Evolutionary conservation across 1,140 invertebrate genomes (phyloP).

Genomic region (Popillia japonica): DNA sequence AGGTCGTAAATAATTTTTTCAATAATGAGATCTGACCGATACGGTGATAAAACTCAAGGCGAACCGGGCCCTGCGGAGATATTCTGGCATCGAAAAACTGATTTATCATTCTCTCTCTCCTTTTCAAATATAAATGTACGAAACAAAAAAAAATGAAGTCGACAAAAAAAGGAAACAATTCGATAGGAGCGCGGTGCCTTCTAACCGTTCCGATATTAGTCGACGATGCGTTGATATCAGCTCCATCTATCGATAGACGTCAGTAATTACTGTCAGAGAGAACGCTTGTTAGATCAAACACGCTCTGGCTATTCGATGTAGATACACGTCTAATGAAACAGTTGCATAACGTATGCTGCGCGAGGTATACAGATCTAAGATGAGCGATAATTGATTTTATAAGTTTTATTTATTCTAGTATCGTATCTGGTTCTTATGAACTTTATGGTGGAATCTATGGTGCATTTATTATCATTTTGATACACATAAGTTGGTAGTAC

Average conservation of each 20-base stretch:
- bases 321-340: not conserved
- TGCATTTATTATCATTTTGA: no score
- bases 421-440: no score
- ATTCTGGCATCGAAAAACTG: not conserved
- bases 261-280: not conserved
- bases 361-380: not conserved
- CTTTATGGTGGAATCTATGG: no score
- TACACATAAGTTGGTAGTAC: no score
- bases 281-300: not conserved
- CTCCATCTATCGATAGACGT: not conserved
- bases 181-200: not conserved
- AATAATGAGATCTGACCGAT: not conserved
- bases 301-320: not conserved
- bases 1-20: slow-evolving; percentile 23
- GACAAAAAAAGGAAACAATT: not conserved
- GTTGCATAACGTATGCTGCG: not conserved
- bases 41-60: not conserved
- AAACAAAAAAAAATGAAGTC: not conserved
- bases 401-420: no score
- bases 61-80: not conserved
- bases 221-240: slow-evolving; percentile 12
- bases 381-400: no score
- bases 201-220: not conserved
- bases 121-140: not conserved
- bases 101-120: not conserved